Evolutionary conservation across 2,888 invertebrate species (phyloP).

Genomic region (Quadriops clusia): DNA sequence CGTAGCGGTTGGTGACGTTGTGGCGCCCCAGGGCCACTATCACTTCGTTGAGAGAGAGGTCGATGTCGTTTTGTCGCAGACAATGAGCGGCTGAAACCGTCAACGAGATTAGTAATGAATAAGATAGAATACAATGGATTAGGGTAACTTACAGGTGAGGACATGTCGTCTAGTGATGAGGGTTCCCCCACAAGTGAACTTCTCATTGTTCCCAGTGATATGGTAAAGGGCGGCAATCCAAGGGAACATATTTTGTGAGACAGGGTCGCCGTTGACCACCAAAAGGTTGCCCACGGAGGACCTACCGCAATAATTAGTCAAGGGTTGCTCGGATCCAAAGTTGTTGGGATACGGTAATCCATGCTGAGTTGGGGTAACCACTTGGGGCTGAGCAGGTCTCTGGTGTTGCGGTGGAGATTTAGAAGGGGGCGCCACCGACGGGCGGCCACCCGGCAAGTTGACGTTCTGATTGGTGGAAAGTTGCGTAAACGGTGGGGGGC

Average conservation of each 20-base stretch:
- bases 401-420: no score
- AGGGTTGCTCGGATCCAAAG: conserved; percentile 6
- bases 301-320: conserved; percentile 28
- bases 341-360: no score
- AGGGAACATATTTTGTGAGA: conserved; percentile 29
- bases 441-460: no score
- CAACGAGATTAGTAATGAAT: conserved; percentile 4
- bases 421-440: no score
- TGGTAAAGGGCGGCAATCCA: conserved; percentile 34
- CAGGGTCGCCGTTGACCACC: conserved; percentile 26
- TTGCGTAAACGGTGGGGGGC: no score
- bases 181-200: conserved; percentile 32
- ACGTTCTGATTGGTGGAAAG: no score
- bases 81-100: conserved; percentile 30
- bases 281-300: conserved; percentile 26
- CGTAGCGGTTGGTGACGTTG: conserved; percentile 22
- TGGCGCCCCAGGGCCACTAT: conserved; percentile 27
- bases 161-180: conserved; percentile 30
- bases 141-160: conserved; percentile 26
- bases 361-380: no score
- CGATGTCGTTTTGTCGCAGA: conserved; percentile 19
- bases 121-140: not conserved
- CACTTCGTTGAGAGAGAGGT: conserved; percentile 22
- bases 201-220: conserved; percentile 26
- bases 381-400: no score